Conservation (phyloP, 1,140 invertebrate species). For the Saccostrea glomerata region DNA sequence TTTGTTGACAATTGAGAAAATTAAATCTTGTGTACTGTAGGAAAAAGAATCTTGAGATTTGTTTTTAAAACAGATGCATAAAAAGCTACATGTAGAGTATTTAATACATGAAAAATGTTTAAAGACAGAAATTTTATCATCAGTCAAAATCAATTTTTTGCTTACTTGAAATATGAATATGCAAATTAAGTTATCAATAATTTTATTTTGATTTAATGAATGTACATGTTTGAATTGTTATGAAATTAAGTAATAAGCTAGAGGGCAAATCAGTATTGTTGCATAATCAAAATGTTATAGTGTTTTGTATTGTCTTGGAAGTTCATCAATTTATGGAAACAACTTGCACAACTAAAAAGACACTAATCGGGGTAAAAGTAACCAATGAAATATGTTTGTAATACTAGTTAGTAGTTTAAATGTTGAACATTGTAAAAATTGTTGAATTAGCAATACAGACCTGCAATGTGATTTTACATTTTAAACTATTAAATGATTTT, state of each 20-base stretch:
- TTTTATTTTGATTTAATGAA: not conserved
- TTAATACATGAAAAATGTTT: not conserved
- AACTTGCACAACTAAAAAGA: not conserved
- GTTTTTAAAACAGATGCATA: no score
- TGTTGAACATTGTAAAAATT: not conserved
- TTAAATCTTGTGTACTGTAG: no score
- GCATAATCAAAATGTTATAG: not conserved
- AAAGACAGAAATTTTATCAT: not conserved
- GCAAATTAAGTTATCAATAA: not conserved
- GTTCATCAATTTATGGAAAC: not conserved
- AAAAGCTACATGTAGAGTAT: no score
- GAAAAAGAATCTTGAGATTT: no score
- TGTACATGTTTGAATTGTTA: not conserved
- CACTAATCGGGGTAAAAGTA: not conserved
- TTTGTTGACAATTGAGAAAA: no score
- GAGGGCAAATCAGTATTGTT: not conserved
- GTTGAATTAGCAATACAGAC: not conserved
- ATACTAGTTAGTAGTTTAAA: not conserved
- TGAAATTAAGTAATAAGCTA: not conserved
- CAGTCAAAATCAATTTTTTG: not conserved
- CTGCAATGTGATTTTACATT: not conserved
- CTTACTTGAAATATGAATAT: not conserved
- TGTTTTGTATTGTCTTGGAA: not conserved
- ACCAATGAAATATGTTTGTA: not conserved
- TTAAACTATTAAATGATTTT: not conserved